Evolutionary conservation across 2,888 invertebrate genomes (phyloP), one percentile per base, ranked within the genome.

Genomic region (Magallana nippona): DNA sequence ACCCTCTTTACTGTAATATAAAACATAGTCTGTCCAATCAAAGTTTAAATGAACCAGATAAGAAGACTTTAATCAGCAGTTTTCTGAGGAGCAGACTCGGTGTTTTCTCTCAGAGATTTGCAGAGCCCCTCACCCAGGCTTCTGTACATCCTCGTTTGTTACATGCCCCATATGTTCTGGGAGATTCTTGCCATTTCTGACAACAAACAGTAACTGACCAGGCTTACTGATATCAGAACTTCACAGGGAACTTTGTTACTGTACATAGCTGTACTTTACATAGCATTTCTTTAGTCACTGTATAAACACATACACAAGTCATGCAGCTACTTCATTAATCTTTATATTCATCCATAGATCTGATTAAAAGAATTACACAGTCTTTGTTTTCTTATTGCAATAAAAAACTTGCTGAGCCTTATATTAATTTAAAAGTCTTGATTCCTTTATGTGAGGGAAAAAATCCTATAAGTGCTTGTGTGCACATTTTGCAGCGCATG

Each of bases 201-300:
- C 71, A 71, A 71, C 71, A 71, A 27, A 27, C 71, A 27, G 19
- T 1, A 27, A 27, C 71, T 71, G 71, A 27, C 71, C 71, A 71
- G 71, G 11, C 71, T 22, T 27, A 15, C 27, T 27, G 44, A 44
- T 44, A 44, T 44, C 8, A 8, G 44, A 44, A 5, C 44, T 44
- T 44, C 44, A 44, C 44, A 44, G 44, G 44, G 44, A 44, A 44
- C 44, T 44, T 44, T 44, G 8, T 44, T 44, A 44, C 44, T 44
- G 44, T 44, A 44, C 44, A 44, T 8, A 44, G 44, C 44, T 44
- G 44, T 44, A 44, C 44, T 44, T 44, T 8, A 44, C 44, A 8
- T 44, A 5, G 44, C 44, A 44, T 44, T 44, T 44, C 8, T 8
- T 44, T 44, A 44, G 44, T 44, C 44, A 5, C 44, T 44, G 44